Evolutionary conservation across 2,113 vertebrate species (phyloP), one percentile per base, ranked within the genome.

Genomic region (Anguilla japonica): DNA sequence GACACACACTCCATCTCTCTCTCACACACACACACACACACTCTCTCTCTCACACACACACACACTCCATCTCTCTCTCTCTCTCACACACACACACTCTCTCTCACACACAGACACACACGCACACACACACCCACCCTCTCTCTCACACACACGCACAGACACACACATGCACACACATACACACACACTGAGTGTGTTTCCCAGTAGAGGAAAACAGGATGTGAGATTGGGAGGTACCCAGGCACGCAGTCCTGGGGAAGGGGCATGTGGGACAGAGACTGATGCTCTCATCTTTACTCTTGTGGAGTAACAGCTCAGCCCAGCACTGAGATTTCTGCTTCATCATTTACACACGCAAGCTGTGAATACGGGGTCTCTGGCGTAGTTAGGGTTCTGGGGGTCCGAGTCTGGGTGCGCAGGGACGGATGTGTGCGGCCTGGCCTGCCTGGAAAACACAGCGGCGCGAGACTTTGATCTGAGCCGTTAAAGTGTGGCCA

Each of bases 211-310:
- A 43, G 79, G 88, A 89, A 90, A 91, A 90, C 89, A 91, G 90
- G 90, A 91, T 89, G 91, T 60, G 67, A 79, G 80, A 71, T 0
- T 88, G 87, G 83, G 86, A 87, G 82, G 11, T 56, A 56, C 18
- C 18, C 60, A 43, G 71, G 43, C 20, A 86, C 92, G 92, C 89
- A 93, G 93, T 94, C 13, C 87, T 16, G 87, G 89, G 63, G 16
- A 63, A 22, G 46, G 40, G 57, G n/a, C 34, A 41, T 82, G 18
- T 67, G 60, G 63, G n/a, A 20, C 41, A 39, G n/a, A 1, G 39
- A 2, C 11, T 83, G 46, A 9, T 60, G 29, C 15, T 82, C 22
- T 83, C 43, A 4, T 46, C 43, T 46, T 46, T 46, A 46, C 2
- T 46, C 8, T 11, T 53, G 50, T 53, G 11, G 8, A 53, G 50